Percentiles rank a stretch among this genome's conserved stretches.
These are phyloP conservation scores for Charaxes varanes DNA, from an alignment of 1,140 invertebrate species.

Conservation along the genomic window DNA sequence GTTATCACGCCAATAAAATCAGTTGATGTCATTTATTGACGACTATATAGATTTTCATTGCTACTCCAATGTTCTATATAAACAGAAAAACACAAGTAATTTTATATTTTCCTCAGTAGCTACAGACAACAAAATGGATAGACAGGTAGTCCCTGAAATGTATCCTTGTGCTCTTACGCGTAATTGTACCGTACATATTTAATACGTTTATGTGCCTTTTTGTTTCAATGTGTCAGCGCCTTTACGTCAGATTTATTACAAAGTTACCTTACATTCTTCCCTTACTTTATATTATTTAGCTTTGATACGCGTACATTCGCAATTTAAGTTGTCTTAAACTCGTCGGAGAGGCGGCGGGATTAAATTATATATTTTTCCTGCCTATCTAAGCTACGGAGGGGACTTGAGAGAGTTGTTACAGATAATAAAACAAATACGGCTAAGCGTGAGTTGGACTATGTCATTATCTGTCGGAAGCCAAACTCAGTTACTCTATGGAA, in stretches of 20 bases:
- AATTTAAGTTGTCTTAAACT: slow-evolving; percentile 70
- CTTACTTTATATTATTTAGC: slow-evolving; percentile 69
- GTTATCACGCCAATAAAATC: too few species aligned
- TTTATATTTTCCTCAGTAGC: too few species aligned
- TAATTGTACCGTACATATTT: too few species aligned
- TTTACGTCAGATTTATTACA: slow-evolving; percentile 36
- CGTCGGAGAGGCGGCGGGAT: slow-evolving; percentile 47
- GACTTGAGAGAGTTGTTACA: slow-evolving; percentile 3
- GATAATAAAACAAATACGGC: slow-evolving; percentile 1
- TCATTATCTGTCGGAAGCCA: background rate
- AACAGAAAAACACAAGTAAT: too few species aligned
- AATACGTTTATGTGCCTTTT: slow-evolving; percentile 8
- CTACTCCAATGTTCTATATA: too few species aligned
- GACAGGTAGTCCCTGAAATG: too few species aligned
- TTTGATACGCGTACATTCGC: slow-evolving; percentile 71
- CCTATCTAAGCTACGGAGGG: background rate
- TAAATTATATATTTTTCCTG: slow-evolving; percentile 63
- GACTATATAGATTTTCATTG: too few species aligned
- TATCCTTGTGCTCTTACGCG: too few species aligned
- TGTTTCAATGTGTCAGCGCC: slow-evolving; percentile 26
- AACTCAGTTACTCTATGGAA: too few species aligned
- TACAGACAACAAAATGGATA: too few species aligned
- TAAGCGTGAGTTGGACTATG: background rate
- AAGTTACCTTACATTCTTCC: slow-evolving; percentile 63
- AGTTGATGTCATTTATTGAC: too few species aligned